Conservation (phyloP, 2,797 vertebrate genomes). For the Lepilemur ruficaudatus region DNA sequence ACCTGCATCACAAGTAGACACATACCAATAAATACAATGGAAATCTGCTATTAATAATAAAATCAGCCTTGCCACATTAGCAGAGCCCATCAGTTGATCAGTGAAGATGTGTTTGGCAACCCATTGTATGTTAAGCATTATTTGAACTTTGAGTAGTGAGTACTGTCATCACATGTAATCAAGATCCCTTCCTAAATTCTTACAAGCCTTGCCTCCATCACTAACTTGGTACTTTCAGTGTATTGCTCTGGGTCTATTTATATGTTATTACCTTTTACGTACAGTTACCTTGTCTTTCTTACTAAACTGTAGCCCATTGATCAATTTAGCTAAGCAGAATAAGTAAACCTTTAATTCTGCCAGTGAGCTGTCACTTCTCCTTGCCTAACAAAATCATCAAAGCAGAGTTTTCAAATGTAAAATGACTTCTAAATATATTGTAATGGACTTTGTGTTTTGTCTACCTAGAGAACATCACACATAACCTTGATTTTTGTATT, state of each 20-base stretch:
- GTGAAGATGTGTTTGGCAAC: background rate
- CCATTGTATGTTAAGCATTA: background rate
- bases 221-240: background rate
- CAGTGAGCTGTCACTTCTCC: slow-evolving; percentile 9
- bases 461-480: slow-evolving; percentile 22
- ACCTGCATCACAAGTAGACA: background rate
- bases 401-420: slow-evolving; percentile 35
- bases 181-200: background rate
- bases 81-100: background rate
- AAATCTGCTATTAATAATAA: background rate
- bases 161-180: background rate
- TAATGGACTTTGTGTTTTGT: background rate
- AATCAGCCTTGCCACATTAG: background rate
- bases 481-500: slow-evolving; percentile 20
- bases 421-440: slow-evolving; percentile 1
- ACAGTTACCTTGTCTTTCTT: slow-evolving; percentile 7
- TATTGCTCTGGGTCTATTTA: background rate
- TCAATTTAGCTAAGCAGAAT: slow-evolving; percentile 5
- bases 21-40: background rate
- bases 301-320: slow-evolving; percentile 5
- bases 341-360: slow-evolving; percentile 10
- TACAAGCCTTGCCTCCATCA: background rate
- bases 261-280: background rate
- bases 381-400: slow-evolving; percentile 33
- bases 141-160: background rate